Base-by-base conservation (phyloP, 2,113 vertebrate genomes). In the Aptenodytes patagonicus region DNA sequence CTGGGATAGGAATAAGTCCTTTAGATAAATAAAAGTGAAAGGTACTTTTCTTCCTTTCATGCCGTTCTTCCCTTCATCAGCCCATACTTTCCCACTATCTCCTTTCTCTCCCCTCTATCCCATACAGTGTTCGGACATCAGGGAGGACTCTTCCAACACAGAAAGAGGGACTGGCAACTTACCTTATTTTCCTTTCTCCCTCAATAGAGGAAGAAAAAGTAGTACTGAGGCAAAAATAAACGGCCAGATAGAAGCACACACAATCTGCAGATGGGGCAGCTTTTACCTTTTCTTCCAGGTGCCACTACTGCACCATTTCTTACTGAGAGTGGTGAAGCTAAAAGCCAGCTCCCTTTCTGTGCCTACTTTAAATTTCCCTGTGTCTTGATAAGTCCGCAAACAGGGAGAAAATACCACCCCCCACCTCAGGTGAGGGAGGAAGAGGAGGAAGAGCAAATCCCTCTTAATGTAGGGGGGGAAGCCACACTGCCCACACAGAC, bases 401-500 rank as follows among this genome's bases (percentile, higher is more conserved):
- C 2, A 46, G 42, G 34, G 46, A 75, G 47, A 31, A 75, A 72
- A 81, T 22, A 34, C 7, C 29, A 40, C 2, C 11, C 10, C 5
- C 22, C 13, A 17, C 3, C 32, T 60, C 78, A 69, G 38, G 32
- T 29, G n/a, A 92, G 65, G 54, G 19, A 90, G 40, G 28, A 90
- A 58, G 15, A 31, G 11, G 16, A 79, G 5, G 24, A 72, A 70
- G 21, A 91, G 20, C 11, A 62, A 70, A 7, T 38, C 34, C 36
- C 25, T 85, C 70, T 54, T n/a, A 20, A 7, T 2, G 14, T 21
- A 46, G 64, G 22, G 78, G 38, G 16, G 22, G 19, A 70, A 92
- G 42, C 21, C 68, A 52, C 3, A 0, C 10, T 65, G 61, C 44
- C 54, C 47, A 69, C 29, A 68, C 0, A 0, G 25, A 55, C 58